phyloP scores from a whole-genome alignment of 53 echinoderm and acorn worm species.

The Zoroaster sp. region DNA sequence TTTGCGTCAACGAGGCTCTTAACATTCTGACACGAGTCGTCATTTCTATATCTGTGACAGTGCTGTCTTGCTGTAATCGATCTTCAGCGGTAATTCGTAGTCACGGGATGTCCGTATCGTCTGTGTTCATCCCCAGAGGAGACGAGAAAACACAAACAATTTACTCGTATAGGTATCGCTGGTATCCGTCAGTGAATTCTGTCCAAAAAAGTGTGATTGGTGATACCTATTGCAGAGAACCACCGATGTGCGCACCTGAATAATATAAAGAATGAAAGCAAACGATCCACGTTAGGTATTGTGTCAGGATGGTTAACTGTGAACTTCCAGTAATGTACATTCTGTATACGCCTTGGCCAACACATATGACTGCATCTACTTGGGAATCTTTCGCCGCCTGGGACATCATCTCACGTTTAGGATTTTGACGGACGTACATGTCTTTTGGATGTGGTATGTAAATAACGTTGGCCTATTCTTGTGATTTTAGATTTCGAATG shows the following conservation, averaged over 20 bases:
- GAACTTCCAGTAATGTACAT: neutral
- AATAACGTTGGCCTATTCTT: no score
- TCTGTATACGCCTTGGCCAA: no score
- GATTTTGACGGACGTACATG: neutral
- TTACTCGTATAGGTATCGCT: neutral
- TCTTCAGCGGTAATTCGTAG: neutral
- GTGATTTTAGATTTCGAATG: no score
- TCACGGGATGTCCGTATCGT: neutral
- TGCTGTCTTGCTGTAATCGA: neutral
- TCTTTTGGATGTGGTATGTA: neutral
- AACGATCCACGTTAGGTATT: neutral
- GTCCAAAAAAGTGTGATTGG: no score
- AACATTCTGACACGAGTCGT: neutral
- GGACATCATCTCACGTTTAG: neutral
- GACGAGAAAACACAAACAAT: constrained; percentile 17
- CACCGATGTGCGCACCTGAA: neutral
- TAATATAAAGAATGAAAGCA: neutral
- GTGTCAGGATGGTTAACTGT: neutral
- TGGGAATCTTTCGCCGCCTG: neutral
- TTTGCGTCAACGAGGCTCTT: constrained; percentile 6
- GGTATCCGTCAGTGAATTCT: neutral
- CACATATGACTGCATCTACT: no score
- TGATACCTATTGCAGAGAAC: neutral
- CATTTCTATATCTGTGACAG: constrained; percentile 23
- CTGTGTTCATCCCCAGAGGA: neutral